Evolutionary conservation across 1,140 invertebrate species (phyloP).

Genomic region (Ericerus pela): DNA sequence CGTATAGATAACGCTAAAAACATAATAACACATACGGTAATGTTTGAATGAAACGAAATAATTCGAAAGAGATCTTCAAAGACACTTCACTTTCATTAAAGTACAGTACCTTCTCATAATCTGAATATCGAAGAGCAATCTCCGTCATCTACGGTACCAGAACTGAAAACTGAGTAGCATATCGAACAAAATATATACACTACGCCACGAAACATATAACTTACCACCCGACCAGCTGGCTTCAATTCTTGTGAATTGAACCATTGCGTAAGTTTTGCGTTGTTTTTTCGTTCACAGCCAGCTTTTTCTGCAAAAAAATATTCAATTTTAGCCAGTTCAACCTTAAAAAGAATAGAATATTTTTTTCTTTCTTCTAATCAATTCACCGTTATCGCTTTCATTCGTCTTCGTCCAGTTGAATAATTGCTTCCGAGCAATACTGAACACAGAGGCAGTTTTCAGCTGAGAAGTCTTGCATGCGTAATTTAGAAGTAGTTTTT

Average conservation of each 20-base stretch:
- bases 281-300: background rate
- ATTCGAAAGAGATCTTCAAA: too few species aligned
- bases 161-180: too few species aligned
- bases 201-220: too few species aligned
- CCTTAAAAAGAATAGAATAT: background rate
- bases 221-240: background rate
- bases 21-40: too few species aligned
- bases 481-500: background rate
- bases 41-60: too few species aligned
- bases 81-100: too few species aligned
- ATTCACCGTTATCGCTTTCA: background rate
- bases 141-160: too few species aligned
- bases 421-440: background rate
- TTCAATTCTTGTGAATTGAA: background rate
- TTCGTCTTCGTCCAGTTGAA: background rate
- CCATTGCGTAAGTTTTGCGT: background rate
- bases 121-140: too few species aligned
- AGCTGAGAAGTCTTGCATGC: background rate
- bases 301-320: background rate
- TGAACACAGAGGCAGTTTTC: background rate
- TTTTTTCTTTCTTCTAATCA: background rate
- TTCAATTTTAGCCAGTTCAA: background rate
- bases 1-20: too few species aligned
- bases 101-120: too few species aligned
- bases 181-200: too few species aligned